These are phyloP conservation scores for Ascidia mentula DNA, from an alignment of 23 tunicate genomes.

Conservation along the genomic window DNA sequence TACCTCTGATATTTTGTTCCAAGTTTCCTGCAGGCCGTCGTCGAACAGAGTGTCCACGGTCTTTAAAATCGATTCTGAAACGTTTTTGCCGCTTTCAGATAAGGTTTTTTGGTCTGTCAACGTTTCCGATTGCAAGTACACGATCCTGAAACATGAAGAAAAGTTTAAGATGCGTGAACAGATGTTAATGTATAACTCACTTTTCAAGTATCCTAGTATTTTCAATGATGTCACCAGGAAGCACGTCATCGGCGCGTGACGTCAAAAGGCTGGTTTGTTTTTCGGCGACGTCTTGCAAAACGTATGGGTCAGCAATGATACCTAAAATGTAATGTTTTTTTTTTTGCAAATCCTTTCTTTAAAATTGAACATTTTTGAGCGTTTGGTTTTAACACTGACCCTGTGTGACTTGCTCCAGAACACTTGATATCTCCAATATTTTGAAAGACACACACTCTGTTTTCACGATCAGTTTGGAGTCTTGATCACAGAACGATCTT, in stretches of 20 bases:
- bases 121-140: constrained; percentile 8
- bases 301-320: not conserved
- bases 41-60: constrained; percentile 43
- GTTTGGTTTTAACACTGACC: not conserved
- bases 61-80: constrained; percentile 17
- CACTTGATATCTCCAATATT: not conserved
- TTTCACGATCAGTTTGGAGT: not conserved
- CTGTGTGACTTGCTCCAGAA: not conserved
- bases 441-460: not conserved
- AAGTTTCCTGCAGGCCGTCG: constrained; percentile 4
- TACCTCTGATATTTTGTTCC: constrained; percentile 43
- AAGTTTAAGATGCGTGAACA: not conserved
- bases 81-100: not conserved
- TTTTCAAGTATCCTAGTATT: not conserved
- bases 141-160: not conserved
- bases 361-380: no score
- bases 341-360: no score
- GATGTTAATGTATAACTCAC: not conserved
- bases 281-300: constrained; percentile 10
- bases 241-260: not conserved
- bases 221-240: constrained; percentile 7
- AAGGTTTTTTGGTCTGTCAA: not conserved
- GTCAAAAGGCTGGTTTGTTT: constrained; percentile 12
- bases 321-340: not conserved
- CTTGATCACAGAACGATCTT: not conserved